Evolutionary conservation across 2,797 vertebrate species (phyloP), one percentile per base, ranked within the genome.

Genomic region (Oreonectes daqikongensis): DNA sequence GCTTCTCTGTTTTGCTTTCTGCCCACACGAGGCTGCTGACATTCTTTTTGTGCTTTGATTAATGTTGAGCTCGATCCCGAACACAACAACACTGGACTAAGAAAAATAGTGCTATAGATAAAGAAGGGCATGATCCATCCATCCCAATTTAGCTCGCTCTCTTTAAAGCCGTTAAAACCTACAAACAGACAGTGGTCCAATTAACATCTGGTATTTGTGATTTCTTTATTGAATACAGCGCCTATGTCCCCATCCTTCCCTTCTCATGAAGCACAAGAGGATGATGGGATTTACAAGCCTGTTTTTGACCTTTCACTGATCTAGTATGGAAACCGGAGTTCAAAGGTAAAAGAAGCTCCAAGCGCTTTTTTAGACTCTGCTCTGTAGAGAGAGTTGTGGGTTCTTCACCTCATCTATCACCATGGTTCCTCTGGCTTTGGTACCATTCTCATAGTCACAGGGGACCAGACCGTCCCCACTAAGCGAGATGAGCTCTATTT

Each of bases 31-130:
- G 83, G 84, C 85, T 85, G 81, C 85, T 79, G 85, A 87, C 88
- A 88, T 91, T 91, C 88, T 91, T 91, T 92, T 90, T 86, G 89
- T 89, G 87, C 84, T 82, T 89, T 92, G 90, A 92, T 92, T 92
- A 91, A 93, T 91, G 90, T 90, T 87, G 87, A 91, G 89, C 87
- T 86, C 86, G 84, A 86, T 88, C 89, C 90, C 87, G 90, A 88
- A 88, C 89, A 87, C 89, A 90, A 91, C 91, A 89, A 87, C 86
- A 85, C 84, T 85, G 86, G 90, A 91, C 88, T 90, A 90, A 92
- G 90, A 91, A 90, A 87, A 91, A 92, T 89, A 82, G 87, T 86
- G 82, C 85, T 87, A 84, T 82, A 87, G 81, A 91, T 89, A 88
- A 89, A 91, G 87, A 90, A 85, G 85, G 90, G 88, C 88, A 86